Evolutionary conservation across 2,113 vertebrate genomes (phyloP).

Genomic region (Anolis carolinensis): DNA sequence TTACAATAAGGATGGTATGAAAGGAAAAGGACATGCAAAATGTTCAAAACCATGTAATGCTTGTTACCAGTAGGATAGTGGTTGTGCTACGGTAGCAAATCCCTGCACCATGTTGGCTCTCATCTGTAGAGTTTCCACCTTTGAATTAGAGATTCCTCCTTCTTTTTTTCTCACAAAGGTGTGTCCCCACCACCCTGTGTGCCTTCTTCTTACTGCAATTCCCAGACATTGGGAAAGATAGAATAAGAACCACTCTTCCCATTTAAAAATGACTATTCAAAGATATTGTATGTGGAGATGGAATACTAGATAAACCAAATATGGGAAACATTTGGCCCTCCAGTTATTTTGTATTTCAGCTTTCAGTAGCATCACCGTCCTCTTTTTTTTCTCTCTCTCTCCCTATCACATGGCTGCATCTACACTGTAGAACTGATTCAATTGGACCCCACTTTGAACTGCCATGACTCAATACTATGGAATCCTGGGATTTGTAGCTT

Average conservation of each 20-base stretch:
- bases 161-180: conserved; percentile 66
- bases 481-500: too few relatives aligned
- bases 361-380: too few relatives aligned
- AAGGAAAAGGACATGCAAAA: conserved; percentile 63
- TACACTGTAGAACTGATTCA: too few relatives aligned
- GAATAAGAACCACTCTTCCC: conserved; percentile 25
- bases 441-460: too few relatives aligned
- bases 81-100: too few relatives aligned
- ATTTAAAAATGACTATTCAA: conserved; percentile 62
- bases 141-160: conserved; percentile 69
- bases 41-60: conserved; percentile 47
- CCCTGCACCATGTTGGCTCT: conserved; percentile 7
- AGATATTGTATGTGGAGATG: conserved; percentile 66
- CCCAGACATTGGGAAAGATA: too few relatives aligned
- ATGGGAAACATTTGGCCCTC: too few relatives aligned
- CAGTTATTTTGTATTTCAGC: too few relatives aligned
- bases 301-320: conserved; percentile 48
- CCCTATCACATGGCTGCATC: background rate
- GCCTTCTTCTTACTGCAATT: too few relatives aligned
- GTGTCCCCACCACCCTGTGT: background rate
- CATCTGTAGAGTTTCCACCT: conserved; percentile 67
- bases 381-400: background rate
- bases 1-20: conserved; percentile 41
- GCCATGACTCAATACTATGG: too few relatives aligned
- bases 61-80: too few relatives aligned